phyloP scores from a whole-genome alignment of 2,797 vertebrate species.

The Melanotaenia trifasciata region DNA sequence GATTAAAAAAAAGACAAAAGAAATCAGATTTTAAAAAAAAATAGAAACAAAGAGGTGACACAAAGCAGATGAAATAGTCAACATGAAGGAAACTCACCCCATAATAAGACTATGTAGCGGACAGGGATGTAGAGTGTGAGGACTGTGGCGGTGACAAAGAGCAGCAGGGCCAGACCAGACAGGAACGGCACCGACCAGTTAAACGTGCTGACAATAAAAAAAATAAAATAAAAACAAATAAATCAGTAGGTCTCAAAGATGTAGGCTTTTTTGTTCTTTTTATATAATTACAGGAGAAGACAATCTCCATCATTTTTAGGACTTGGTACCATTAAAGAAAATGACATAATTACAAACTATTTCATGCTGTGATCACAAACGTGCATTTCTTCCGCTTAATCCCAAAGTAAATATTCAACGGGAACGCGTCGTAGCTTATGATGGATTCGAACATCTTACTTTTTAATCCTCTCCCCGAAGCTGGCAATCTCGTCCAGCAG shows the following conservation, averaged over 20 bases:
- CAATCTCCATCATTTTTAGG: background rate
- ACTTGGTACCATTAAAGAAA: conserved; percentile 1
- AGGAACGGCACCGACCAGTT: conserved; percentile 98
- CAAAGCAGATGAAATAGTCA: background rate
- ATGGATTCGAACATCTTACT: conserved; percentile 82
- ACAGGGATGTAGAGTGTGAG: conserved; percentile 89
- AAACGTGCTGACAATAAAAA: conserved; percentile 86
- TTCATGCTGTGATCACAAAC: background rate
- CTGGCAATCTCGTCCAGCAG: conserved; percentile 90
- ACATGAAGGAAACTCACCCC: conserved; percentile 89
- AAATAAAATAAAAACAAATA: background rate
- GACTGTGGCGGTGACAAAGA: conserved; percentile 84
- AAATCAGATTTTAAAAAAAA: background rate
- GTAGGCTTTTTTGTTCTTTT: background rate
- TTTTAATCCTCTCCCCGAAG: conserved; percentile 96
- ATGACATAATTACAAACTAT: background rate
- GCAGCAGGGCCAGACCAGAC: conserved; percentile 88
- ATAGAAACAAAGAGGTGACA: background rate
- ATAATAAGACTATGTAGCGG: conserved; percentile 93
- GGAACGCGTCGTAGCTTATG: background rate
- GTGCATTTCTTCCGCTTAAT: background rate
- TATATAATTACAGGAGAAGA: background rate
- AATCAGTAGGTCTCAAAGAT: background rate
- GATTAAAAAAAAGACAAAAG: background rate
- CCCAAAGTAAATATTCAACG: background rate